Conservation (phyloP, 2,113 vertebrate genomes). For the Charadrius vociferus region DNA sequence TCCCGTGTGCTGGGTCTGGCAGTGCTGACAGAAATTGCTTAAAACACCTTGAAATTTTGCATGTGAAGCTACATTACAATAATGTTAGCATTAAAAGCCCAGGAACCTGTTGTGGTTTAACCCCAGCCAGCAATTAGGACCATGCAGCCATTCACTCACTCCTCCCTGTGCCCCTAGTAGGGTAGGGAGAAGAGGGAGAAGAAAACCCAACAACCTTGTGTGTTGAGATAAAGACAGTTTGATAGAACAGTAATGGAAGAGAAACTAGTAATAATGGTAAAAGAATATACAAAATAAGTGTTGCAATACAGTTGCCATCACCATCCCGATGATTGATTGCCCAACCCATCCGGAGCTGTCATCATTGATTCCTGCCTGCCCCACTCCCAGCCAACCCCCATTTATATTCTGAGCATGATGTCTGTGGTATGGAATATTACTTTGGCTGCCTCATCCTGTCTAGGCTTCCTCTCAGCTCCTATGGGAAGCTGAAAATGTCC, state of each 20-base stretch:
- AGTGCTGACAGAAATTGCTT: neutral
- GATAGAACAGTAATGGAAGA: neutral
- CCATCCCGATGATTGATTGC: neutral
- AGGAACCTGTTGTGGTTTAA: neutral
- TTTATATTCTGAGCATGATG: neutral
- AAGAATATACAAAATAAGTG: neutral
- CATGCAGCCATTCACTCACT: neutral
- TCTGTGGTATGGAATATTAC: neutral
- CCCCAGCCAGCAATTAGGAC: neutral
- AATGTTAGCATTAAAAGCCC: neutral
- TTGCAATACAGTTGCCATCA: neutral
- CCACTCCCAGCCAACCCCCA: neutral
- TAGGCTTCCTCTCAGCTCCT: neutral
- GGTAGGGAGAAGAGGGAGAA: neutral
- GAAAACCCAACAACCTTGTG: neutral
- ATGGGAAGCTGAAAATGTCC: neutral
- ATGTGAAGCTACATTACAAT: neutral
- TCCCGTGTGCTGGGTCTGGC: neutral
- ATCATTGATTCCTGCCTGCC: neutral
- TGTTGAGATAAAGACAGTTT: neutral
- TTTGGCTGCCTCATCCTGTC: neutral
- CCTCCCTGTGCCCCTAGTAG: neutral
- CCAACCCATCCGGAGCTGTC: neutral
- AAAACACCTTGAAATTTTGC: neutral
- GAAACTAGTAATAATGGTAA: neutral